Evolutionary conservation across 1,140 invertebrate genomes (phyloP).

Genomic region (Alviniconcha marisindica): DNA sequence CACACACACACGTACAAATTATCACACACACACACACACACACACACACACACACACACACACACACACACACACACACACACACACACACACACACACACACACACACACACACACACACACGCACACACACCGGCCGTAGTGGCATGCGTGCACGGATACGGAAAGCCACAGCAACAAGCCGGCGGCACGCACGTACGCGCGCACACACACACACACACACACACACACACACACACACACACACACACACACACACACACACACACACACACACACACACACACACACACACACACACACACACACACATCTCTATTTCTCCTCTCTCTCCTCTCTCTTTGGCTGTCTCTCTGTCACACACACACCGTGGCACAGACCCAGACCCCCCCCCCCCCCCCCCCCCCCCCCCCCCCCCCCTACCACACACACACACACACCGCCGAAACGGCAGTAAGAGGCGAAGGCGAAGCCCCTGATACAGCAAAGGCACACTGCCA

Average conservation of each 20-base stretch:
- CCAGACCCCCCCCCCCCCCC: background rate
- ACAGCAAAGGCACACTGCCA: no score
- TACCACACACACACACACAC: no score
- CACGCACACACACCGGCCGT: no score
- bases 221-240: conserved; percentile 15
- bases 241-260: conserved; percentile 12
- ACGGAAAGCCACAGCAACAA: no score
- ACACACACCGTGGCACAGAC: background rate
- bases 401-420: no score
- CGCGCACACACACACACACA: conserved; percentile 16
- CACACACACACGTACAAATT: conserved; percentile 10
- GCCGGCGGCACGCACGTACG: conserved; percentile 6
- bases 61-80: background rate
- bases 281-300: background rate
- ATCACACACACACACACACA: background rate
- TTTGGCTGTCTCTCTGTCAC: no score
- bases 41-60: conserved; percentile 21
- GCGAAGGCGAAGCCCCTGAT: no score
- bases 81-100: no score
- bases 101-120: no score
- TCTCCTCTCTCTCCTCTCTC: no score
- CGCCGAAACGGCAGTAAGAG: no score
- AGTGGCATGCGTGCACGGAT: no score
- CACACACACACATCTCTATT: background rate
- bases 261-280: background rate